Conservation (phyloP, 64 coral and sea anemone species). For the Actinia equina region DNA sequence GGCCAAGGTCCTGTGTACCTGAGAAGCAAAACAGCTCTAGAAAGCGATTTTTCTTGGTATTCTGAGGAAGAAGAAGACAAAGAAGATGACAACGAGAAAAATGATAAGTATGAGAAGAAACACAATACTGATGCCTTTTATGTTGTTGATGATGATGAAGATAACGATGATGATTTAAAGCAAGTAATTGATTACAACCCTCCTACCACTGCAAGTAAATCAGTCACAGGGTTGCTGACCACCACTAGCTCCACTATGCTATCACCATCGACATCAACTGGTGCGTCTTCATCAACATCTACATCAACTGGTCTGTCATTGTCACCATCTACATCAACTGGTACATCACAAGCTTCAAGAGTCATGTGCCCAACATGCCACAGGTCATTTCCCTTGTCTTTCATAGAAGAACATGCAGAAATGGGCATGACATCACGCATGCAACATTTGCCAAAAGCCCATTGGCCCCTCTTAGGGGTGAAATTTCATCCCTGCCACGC, state of each 20-base stretch:
- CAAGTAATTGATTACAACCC: conserved; percentile 14
- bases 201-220: conserved; percentile 4
- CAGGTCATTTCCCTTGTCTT: conserved; percentile 24
- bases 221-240: not conserved
- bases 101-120: conserved; percentile 10
- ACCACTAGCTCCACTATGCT: not conserved
- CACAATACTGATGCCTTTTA: not conserved
- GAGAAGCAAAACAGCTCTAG: conserved; percentile 10
- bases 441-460: no score
- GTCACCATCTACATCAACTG: conserved; percentile 2
- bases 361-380: conserved; percentile 44
- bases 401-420: conserved; percentile 48
- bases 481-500: no score
- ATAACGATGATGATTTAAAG: conserved; percentile 16
- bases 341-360: not conserved
- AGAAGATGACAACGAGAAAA: conserved; percentile 11
- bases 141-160: conserved; percentile 10
- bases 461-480: no score
- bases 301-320: not conserved
- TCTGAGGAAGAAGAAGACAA: conserved; percentile 37
- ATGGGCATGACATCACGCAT: no score
- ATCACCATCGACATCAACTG: conserved; percentile 23
- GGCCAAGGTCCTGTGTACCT: conserved; percentile 59
- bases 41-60: conserved; percentile 43
- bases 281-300: not conserved